These are phyloP conservation scores for Gryon sp. DNA, from an alignment of 1,140 invertebrate species.

Conservation along the genomic window DNA sequence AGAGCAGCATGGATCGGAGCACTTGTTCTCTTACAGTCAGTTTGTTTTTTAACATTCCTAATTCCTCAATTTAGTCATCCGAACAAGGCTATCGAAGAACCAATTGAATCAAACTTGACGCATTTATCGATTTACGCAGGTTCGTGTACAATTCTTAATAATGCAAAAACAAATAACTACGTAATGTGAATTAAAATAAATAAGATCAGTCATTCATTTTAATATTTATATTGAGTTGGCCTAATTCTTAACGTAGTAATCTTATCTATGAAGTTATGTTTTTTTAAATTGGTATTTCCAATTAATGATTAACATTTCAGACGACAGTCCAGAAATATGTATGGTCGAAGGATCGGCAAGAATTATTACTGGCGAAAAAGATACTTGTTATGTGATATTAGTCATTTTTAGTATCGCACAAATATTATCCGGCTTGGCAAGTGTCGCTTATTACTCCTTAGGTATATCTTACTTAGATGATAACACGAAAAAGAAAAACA, in stretches of 20 bases:
- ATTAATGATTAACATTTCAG: constrained; percentile 49
- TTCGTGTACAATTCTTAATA: constrained; percentile 44
- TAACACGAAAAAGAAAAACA: constrained; percentile 82
- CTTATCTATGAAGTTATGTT: constrained; percentile 30
- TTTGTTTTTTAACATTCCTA: constrained; percentile 79
- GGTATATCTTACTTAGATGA: constrained; percentile 86
- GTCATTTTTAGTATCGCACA: constrained; percentile 81
- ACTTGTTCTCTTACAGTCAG: constrained; percentile 81
- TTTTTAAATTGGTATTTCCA: too few species aligned
- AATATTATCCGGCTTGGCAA: constrained; percentile 81
- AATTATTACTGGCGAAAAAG: constrained; percentile 64
- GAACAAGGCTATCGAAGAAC: constrained; percentile 67
- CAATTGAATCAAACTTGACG: constrained; percentile 63
- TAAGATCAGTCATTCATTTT: too few species aligned
- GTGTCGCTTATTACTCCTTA: constrained; percentile 82
- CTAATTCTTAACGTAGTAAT: constrained; percentile 12
- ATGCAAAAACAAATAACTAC: too few species aligned
- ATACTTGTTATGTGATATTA: constrained; percentile 76
- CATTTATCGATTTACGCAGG: constrained; percentile 73
- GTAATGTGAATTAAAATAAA: too few species aligned
- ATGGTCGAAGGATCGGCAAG: constrained; percentile 59
- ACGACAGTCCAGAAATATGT: constrained; percentile 76
- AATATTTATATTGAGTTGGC: neutral
- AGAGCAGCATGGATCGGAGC: constrained; percentile 82
- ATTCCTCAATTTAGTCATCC: constrained; percentile 80